Evolutionary conservation across 2,797 vertebrate genomes (phyloP).

Genomic region (Oreochromis mossambicus): DNA sequence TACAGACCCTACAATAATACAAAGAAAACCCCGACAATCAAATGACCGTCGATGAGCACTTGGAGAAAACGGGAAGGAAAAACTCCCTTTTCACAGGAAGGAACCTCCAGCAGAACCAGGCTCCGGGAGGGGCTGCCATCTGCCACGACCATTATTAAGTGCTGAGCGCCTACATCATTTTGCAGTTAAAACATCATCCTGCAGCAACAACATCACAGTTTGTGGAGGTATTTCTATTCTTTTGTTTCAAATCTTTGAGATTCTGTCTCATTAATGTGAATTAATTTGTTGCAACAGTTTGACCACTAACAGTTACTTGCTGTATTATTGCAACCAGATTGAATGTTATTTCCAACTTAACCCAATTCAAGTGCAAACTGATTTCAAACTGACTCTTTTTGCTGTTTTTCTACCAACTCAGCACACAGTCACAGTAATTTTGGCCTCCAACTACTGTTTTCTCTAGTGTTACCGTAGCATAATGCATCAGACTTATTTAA

Average conservation of each 20-base stretch:
- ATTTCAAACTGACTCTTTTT: background rate
- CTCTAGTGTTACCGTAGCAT: background rate
- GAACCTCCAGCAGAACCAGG: background rate
- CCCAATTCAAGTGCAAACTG: background rate
- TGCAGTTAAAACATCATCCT: background rate
- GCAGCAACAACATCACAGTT: background rate
- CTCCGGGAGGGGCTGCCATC: background rate
- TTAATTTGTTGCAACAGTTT: background rate
- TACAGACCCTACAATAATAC: background rate
- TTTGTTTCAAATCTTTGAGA: background rate
- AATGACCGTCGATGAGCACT: background rate
- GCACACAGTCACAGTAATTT: background rate
- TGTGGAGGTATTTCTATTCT: background rate
- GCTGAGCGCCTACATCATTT: background rate
- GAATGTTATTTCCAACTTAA: background rate
- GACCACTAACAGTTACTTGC: background rate
- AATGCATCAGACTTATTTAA: background rate
- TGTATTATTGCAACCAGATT: background rate
- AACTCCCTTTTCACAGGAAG: background rate
- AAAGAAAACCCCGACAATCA: background rate
- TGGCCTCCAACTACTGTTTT: background rate
- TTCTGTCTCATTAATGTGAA: background rate
- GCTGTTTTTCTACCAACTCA: background rate
- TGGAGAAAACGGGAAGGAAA: background rate
- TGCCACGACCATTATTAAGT: background rate